Evolutionary conservation across 2,797 vertebrate species (phyloP).

Genomic region (Menidia menidia): DNA sequence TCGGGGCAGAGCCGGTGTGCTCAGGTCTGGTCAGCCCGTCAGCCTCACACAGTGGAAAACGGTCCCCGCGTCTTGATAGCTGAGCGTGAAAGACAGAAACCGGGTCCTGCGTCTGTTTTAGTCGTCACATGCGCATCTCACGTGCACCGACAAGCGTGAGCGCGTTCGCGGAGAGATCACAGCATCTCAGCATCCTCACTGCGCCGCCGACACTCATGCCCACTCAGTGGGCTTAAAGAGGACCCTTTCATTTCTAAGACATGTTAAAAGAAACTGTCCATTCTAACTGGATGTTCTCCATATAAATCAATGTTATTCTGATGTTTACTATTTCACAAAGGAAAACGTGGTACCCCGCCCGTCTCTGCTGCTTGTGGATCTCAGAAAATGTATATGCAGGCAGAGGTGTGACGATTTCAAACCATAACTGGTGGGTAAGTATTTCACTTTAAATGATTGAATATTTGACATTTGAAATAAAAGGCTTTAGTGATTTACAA

Average conservation of each 20-base stretch:
- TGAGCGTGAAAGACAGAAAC: constrained; percentile 18
- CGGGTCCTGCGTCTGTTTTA: constrained; percentile 50
- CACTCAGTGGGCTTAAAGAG: constrained; percentile 10
- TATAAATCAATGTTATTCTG: too few relatives aligned
- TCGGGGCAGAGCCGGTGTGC: constrained; percentile 45
- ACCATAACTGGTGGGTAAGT: too few relatives aligned
- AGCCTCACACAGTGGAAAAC: constrained; percentile 8
- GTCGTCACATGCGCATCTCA: constrained; percentile 69
- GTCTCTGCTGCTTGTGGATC: background rate
- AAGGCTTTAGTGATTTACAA: too few relatives aligned
- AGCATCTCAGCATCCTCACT: constrained; percentile 61
- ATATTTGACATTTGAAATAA: too few relatives aligned
- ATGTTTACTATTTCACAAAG: too few relatives aligned
- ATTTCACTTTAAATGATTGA: too few relatives aligned
- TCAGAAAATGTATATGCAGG: too few relatives aligned
- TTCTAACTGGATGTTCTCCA: background rate
- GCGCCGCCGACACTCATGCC: constrained; percentile 21
- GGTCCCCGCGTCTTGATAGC: constrained; percentile 17
- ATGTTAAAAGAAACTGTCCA: background rate
- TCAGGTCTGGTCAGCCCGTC: constrained; percentile 38
- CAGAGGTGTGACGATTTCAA: too few relatives aligned
- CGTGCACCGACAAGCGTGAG: constrained; percentile 58
- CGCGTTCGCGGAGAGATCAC: constrained; percentile 55
- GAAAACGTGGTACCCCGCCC: too few relatives aligned
- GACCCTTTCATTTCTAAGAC: background rate